These are phyloP conservation scores for Cavia aperea DNA, from an alignment of 2,113 vertebrate genomes.

Conservation along the genomic window DNA sequence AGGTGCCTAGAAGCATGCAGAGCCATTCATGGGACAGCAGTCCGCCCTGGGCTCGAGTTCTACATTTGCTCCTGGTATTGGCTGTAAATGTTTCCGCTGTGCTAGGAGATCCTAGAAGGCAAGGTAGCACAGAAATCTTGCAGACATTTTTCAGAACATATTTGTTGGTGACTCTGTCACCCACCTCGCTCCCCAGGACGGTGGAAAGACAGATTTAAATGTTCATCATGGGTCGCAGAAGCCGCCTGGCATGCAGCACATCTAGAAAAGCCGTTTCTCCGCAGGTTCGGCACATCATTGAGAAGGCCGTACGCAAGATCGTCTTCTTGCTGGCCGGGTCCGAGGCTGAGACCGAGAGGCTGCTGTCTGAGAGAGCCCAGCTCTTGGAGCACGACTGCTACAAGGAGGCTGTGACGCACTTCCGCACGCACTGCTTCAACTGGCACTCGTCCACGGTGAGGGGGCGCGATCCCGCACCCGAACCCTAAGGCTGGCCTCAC, in stretches of 20 bases:
- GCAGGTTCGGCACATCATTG: conserved; percentile 79
- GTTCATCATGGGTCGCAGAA: fast-evolving
- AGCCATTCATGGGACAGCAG: neutral
- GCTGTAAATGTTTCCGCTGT: fast-evolving
- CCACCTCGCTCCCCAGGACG: fast-evolving
- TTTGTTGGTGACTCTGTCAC: neutral
- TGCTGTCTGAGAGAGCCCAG: conserved; percentile 74
- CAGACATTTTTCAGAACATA: fast-evolving
- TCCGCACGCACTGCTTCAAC: conserved; percentile 90
- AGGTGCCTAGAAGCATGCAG: neutral
- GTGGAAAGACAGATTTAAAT: neutral
- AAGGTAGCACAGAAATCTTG: neutral
- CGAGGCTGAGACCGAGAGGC: conserved; percentile 37
- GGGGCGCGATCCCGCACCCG: fast-evolving
- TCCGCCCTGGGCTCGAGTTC: neutral
- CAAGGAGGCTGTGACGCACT: conserved; percentile 76
- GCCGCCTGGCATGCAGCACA: fast-evolving
- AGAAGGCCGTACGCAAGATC: conserved; percentile 79
- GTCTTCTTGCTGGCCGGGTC: conserved; percentile 76
- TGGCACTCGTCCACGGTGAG: conserved; percentile 87
- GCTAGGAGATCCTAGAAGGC: neutral
- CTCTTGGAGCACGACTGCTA: conserved; percentile 85
- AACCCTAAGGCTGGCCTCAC: no score
- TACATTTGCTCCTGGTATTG: no score
- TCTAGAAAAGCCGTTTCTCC: neutral